Evolutionary conservation across 2,888 invertebrate species (phyloP).

Genomic region (Plebejus argus): DNA sequence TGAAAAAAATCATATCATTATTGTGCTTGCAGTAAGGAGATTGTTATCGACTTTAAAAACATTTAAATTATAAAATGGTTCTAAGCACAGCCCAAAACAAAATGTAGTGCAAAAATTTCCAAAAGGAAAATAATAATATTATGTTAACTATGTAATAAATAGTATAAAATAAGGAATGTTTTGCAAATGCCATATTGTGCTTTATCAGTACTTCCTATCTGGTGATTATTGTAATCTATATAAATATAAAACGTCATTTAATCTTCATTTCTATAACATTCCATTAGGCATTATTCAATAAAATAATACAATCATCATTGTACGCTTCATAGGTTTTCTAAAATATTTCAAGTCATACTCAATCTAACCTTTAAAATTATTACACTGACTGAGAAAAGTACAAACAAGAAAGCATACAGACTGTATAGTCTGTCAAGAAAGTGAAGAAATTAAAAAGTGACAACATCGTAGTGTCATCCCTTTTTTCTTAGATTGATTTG

Average conservation of each 20-base stretch:
- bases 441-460: no score
- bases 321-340: neutral
- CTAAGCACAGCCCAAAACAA: neutral
- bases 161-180: neutral
- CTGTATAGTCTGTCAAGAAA: no score
- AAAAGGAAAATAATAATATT: neutral
- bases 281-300: neutral
- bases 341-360: neutral
- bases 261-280: neutral
- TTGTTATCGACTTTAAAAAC: neutral
- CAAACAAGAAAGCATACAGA: neutral
- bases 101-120: neutral
- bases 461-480: no score
- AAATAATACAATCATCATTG: neutral
- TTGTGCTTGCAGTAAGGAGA: neutral
- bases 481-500: no score
- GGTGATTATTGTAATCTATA: neutral
- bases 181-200: constrained; percentile 13
- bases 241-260: constrained; percentile 4
- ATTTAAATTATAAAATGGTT: neutral
- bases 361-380: neutral
- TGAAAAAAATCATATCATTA: neutral
- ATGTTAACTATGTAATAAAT: neutral
- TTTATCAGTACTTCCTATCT: constrained; percentile 5
- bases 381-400: neutral